Evolutionary conservation across 2,797 vertebrate species (phyloP), one percentile per base, ranked within the genome.

Genomic region (Coracias cyanogaster): DNA sequence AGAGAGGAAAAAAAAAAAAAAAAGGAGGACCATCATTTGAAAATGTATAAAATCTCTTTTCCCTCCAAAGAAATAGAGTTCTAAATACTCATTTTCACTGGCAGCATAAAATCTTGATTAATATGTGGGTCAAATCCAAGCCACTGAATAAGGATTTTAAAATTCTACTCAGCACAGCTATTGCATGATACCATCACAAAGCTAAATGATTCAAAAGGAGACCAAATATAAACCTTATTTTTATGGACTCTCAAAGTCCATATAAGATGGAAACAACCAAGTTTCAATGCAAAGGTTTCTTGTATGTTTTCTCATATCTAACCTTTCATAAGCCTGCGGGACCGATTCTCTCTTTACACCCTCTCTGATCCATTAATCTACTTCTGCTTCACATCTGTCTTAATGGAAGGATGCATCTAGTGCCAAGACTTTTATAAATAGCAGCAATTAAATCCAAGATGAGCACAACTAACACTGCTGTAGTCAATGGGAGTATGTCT

Each of bases 391-490:
- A 86, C 43, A 58, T 70, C 61, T 79, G 31, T 60, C 76, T 91
- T 83, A 94, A 90, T 72, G 79, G 70, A 95, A 88, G 73, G 33
- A 71, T 82, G 49, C 41, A 76, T 65, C 69, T 73, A 33, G 60
- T 25, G 9, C 58, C 70, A 90, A 48, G 80, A 82, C 79, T 80
- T 94, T 77, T 66, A 86, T 66, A 89, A 93, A 93, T 57, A 94
- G 73, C 65, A 90, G 85, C 70, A 82, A 77, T 93, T 85, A 96
- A 93, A 95, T 69, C 78, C 81, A 87, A 67, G 78, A 73, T n/a
- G 62, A 95, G 79, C 37, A 87, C 67, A 61, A 64, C 57, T 86
- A 88, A 88, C 51, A 35, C 33, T 28, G 11, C 60, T 77, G 55
- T 16, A 60, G 82, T 84, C 73, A 83, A 49, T 29, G 55, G 33